Conservation (phyloP, 2,888 invertebrate genomes). For the Gymnoscelis rufifasciata region DNA sequence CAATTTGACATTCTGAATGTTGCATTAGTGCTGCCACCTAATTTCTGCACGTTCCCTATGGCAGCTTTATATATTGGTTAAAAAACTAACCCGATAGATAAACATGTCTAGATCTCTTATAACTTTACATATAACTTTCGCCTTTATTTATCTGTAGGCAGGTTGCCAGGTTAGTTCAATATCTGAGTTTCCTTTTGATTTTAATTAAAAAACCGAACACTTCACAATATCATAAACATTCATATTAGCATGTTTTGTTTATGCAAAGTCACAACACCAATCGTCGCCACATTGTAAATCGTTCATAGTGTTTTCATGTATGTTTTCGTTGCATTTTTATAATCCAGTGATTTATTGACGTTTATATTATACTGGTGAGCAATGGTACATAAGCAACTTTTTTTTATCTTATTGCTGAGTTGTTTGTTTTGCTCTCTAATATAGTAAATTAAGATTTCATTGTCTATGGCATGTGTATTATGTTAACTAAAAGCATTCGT, state of each 20-base stretch:
- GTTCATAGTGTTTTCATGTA: conserved; percentile 13
- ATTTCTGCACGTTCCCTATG: too few relatives aligned
- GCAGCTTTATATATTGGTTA: conserved; percentile 12
- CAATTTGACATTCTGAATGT: too few relatives aligned
- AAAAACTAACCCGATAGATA: neutral
- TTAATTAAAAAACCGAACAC: neutral
- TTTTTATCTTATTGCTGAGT: conserved; percentile 15
- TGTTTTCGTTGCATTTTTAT: conserved; percentile 20
- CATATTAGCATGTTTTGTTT: conserved; percentile 4
- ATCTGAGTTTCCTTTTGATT: too few relatives aligned
- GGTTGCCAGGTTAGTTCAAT: too few relatives aligned
- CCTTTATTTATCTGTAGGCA: too few relatives aligned
- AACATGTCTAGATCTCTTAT: too few relatives aligned
- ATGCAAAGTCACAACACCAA: neutral
- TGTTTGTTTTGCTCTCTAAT: conserved; percentile 19
- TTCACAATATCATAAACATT: neutral
- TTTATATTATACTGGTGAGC: conserved; percentile 22
- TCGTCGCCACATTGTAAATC: conserved; percentile 6
- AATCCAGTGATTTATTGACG: conserved; percentile 12
- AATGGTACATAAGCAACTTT: conserved; percentile 16
- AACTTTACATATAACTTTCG: too few relatives aligned
- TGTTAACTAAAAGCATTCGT: neutral
- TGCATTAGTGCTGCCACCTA: too few relatives aligned
- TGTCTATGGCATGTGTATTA: neutral
- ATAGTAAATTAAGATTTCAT: conserved; percentile 2